A percentile compares a stretch with the other conserved stretches of the same genome.
phyloP scores from a whole-genome alignment of 1,140 invertebrate genomes.

The Nasonia giraulti region DNA sequence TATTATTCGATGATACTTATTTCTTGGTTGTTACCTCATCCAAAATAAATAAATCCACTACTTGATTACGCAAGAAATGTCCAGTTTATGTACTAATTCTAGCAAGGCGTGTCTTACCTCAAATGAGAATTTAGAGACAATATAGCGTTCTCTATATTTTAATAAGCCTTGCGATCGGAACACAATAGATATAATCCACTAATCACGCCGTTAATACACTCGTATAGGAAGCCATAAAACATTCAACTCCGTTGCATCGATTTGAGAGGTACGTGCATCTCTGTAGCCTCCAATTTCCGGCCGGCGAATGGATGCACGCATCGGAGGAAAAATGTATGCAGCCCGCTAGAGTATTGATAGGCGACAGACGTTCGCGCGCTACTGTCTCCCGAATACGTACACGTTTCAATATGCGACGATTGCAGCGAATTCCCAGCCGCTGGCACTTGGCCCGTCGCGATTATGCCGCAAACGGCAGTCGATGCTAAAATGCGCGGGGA shows the following conservation, averaged over 20 bases:
- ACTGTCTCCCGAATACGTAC: background rate
- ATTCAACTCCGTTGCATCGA: background rate
- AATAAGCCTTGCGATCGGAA: no score
- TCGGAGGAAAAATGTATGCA: slow-evolving; percentile 28
- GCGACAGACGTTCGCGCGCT: background rate
- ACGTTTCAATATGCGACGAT: slow-evolving; percentile 1
- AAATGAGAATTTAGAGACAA: no score
- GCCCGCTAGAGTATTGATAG: background rate
- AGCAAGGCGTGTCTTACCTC: no score
- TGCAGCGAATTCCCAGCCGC: background rate
- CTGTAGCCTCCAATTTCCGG: background rate
- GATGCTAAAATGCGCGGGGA: background rate
- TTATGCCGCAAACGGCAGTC: background rate
- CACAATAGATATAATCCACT: no score
- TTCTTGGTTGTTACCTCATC: no score
- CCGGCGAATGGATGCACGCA: background rate
- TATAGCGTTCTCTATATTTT: no score
- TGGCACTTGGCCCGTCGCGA: slow-evolving; percentile 24
- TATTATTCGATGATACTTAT: no score
- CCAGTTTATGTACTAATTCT: no score
- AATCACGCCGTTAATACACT: background rate
- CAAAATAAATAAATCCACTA: no score
- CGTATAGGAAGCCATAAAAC: background rate
- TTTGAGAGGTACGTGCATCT: background rate
- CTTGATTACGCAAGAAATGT: no score